Percentiles rank a stretch among this genome's conserved stretches.
Evolutionary conservation across 2,888 invertebrate genomes (phyloP).

Genomic region (Apantesis nais): DNA sequence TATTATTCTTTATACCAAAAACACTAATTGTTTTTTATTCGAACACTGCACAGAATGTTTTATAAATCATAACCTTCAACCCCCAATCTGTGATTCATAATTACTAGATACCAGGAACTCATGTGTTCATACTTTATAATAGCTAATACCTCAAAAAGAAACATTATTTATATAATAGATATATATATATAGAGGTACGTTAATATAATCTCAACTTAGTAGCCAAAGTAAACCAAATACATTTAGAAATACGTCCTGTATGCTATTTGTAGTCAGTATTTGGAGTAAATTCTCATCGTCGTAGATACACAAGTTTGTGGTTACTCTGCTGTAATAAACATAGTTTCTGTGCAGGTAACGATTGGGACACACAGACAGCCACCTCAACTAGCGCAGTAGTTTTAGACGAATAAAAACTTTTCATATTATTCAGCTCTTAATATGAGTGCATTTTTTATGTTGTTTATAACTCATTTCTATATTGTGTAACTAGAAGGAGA

Average conservation of each 20-base stretch:
- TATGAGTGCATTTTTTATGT: neutral
- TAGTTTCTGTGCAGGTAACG: conserved; percentile 77
- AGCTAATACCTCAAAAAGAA: neutral
- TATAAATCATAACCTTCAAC: too few species aligned
- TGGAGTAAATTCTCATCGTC: conserved; percentile 70
- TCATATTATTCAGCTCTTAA: neutral
- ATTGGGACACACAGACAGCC: conserved; percentile 58
- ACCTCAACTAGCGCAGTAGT: neutral
- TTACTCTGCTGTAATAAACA: conserved; percentile 74
- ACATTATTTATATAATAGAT: neutral
- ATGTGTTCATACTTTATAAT: neutral
- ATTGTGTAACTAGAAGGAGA: neutral
- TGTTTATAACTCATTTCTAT: neutral
- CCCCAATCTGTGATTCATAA: too few species aligned
- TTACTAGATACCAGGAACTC: neutral
- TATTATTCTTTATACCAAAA: too few species aligned
- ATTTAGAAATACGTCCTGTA: conserved; percentile 56
- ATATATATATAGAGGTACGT: too few species aligned
- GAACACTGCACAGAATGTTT: neutral
- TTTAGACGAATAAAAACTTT: neutral
- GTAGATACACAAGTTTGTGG: conserved; percentile 67
- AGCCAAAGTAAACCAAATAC: conserved; percentile 51
- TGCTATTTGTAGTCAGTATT: conserved; percentile 64
- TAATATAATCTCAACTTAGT: conserved; percentile 31
- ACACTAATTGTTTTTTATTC: neutral